These are phyloP conservation scores for Buceros bicornis DNA, from an alignment of 2,797 vertebrate genomes.

Conservation along the genomic window DNA sequence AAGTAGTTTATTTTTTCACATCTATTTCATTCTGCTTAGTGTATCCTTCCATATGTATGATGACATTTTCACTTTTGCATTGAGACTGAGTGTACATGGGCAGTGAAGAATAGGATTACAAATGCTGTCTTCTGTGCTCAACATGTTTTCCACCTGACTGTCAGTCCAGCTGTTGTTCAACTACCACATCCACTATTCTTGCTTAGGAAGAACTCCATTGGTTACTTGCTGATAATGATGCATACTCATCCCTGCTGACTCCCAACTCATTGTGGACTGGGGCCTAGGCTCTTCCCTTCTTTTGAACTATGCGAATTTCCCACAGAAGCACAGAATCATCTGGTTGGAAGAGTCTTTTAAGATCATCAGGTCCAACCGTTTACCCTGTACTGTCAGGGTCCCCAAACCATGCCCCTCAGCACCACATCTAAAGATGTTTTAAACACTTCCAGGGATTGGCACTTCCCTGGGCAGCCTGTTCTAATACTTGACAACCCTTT, in stretches of 20 bases:
- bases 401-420: too few relatives aligned
- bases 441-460: too few relatives aligned
- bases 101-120: too few relatives aligned
- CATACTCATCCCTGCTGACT: neutral
- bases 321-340: too few relatives aligned
- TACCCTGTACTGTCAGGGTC: too few relatives aligned
- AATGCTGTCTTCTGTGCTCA: fast-evolving
- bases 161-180: neutral
- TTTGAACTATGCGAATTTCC: neutral
- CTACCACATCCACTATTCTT: neutral
- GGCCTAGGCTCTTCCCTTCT: neutral
- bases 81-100: neutral
- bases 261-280: fast-evolving
- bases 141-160: neutral
- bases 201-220: neutral
- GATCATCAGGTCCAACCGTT: too few relatives aligned
- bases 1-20: neutral
- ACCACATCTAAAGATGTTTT: too few relatives aligned
- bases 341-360: too few relatives aligned
- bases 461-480: too few relatives aligned
- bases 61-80: neutral
- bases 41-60: neutral
- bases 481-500: too few relatives aligned
- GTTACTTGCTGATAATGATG: neutral
- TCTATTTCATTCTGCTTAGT: neutral